Evolutionary conservation across 2,888 invertebrate genomes (phyloP).

Genomic region (Arrhopalites spinosus): DNA sequence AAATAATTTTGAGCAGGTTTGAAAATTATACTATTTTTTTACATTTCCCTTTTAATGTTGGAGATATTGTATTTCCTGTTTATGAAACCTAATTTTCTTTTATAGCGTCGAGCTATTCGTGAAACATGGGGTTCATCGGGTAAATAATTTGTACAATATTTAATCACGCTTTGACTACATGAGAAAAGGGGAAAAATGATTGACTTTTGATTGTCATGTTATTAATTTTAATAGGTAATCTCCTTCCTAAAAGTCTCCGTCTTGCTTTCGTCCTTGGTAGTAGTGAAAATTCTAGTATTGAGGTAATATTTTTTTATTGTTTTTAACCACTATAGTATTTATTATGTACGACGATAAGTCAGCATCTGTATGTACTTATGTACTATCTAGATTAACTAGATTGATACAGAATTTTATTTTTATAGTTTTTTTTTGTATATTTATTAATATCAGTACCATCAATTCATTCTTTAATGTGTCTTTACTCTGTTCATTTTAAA

Average conservation of each 20-base stretch:
- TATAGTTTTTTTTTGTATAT: background rate
- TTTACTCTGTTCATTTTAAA: constrained; percentile 3
- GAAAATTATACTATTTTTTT: no score
- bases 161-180: no score
- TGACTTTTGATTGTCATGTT: no score
- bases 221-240: no score
- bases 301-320: constrained; percentile 40
- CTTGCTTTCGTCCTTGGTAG: constrained; percentile 68
- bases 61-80: no score
- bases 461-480: background rate
- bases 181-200: no score
- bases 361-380: no score
- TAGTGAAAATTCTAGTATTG: constrained; percentile 64
- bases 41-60: no score
- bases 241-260: constrained; percentile 60
- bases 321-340: no score
- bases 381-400: no score
- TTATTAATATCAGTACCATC: background rate
- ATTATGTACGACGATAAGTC: no score
- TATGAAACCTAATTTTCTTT: no score
- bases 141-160: constrained; percentile 54
- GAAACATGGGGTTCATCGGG: constrained; percentile 69
- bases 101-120: constrained; percentile 70
- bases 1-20: constrained; percentile 40
- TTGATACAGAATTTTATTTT: background rate